Conservation (phyloP, 1,140 invertebrate species). For the Meteorus sp. region DNA sequence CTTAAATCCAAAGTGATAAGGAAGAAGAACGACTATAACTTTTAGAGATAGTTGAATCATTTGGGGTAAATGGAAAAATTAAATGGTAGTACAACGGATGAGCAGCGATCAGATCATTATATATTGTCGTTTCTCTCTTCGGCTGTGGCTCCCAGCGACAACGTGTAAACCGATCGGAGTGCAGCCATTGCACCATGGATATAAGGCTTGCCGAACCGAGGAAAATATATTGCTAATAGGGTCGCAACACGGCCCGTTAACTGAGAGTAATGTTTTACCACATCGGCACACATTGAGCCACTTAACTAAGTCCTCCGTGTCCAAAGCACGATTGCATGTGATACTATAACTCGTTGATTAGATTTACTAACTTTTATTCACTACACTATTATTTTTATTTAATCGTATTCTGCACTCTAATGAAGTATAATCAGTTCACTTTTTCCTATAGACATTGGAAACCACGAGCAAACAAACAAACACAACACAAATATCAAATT, state of each 20-base stretch:
- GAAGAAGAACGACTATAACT: no score
- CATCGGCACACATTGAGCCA: conserved; percentile 43
- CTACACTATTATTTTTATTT: no score
- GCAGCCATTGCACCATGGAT: conserved; percentile 25
- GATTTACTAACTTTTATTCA: conserved; percentile 19
- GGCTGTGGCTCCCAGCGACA: conserved; percentile 36
- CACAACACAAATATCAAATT: no score
- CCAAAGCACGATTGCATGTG: not conserved
- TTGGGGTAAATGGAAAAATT: not conserved
- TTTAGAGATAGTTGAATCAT: no score
- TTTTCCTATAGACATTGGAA: no score
- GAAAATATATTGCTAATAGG: conserved; percentile 53
- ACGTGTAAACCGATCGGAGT: conserved; percentile 39
- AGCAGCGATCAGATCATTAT: conserved; percentile 22
- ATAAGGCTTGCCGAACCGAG: conserved; percentile 37
- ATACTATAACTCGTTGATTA: not conserved
- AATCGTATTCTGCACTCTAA: no score
- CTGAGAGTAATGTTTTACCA: conserved; percentile 45
- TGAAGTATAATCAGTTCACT: no score
- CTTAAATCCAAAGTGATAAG: no score
- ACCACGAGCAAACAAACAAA: no score
- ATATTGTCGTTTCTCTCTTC: conserved; percentile 11
- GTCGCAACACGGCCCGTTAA: conserved; percentile 47
- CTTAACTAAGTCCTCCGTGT: conserved; percentile 39
- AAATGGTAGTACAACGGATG: conserved; percentile 15